phyloP scores from a whole-genome alignment of 2,888 invertebrate genomes.

The Drosophila kanekoi region DNA sequence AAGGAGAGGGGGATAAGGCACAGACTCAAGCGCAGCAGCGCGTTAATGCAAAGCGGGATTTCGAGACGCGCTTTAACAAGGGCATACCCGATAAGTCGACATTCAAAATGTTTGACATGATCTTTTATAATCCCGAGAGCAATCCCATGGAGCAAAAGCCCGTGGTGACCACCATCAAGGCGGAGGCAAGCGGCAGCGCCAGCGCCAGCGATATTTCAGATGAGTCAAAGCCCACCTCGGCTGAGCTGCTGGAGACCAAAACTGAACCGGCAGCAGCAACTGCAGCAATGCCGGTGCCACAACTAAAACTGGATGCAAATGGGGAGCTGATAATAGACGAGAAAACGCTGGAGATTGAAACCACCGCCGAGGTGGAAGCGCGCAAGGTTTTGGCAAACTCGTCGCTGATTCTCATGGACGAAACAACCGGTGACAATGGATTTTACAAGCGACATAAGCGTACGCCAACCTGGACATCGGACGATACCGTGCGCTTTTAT shows the following conservation, averaged over 20 bases:
- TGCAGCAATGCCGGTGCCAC: constrained; percentile 89
- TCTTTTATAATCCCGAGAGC: constrained; percentile 94
- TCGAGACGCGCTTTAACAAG: constrained; percentile 78
- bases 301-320: constrained; percentile 93
- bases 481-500: constrained; percentile 96
- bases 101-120: constrained; percentile 96
- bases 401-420: constrained; percentile 89
- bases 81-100: constrained; percentile 87
- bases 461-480: constrained; percentile 90
- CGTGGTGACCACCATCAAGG: constrained; percentile 54
- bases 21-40: constrained; percentile 86
- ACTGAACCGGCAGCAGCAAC: constrained; percentile 61
- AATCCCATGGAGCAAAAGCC: constrained; percentile 89
- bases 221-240: constrained; percentile 50
- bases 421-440: constrained; percentile 86
- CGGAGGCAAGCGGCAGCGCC: constrained; percentile 77
- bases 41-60: constrained; percentile 78
- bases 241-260: constrained; percentile 52
- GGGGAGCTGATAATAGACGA: constrained; percentile 95
- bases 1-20: constrained; percentile 84
- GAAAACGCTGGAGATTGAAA: constrained; percentile 91
- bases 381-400: constrained; percentile 88
- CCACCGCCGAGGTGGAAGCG: constrained; percentile 88
- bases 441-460: constrained; percentile 89
- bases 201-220: constrained; percentile 14